Percentiles rank a stretch among this genome's conserved stretches.
phyloP scores from a whole-genome alignment of 2,113 vertebrate species.

The Egretta garzetta region DNA sequence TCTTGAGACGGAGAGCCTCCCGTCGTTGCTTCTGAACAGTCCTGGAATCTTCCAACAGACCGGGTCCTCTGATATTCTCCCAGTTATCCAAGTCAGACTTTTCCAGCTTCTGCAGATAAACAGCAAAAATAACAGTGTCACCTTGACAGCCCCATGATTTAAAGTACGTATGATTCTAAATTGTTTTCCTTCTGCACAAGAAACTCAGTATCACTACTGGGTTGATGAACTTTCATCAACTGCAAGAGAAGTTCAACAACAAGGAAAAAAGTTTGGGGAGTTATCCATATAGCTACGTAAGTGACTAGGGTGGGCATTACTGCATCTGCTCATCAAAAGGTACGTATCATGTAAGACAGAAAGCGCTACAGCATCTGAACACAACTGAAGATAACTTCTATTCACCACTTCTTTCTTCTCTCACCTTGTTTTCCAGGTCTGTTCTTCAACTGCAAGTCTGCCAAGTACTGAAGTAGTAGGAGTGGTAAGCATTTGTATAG shows the following conservation, averaged over 20 bases:
- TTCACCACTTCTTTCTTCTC: neutral
- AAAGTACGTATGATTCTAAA: neutral
- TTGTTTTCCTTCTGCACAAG: neutral
- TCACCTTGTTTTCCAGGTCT: neutral
- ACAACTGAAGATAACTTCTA: neutral
- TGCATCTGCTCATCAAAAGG: neutral
- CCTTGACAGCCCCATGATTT: neutral
- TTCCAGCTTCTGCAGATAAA: conserved; percentile 84
- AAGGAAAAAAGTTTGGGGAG: neutral
- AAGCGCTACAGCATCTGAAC: neutral
- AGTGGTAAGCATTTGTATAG: neutral
- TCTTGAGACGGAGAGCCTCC: conserved; percentile 55
- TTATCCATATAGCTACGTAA: neutral
- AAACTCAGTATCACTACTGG: neutral
- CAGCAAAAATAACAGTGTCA: conserved; percentile 44
- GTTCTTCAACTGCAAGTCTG: neutral
- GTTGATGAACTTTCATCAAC: neutral
- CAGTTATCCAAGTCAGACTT: conserved; percentile 82
- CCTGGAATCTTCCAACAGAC: conserved; percentile 91
- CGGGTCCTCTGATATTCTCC: conserved; percentile 94
- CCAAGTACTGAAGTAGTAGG: neutral
- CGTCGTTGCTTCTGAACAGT: conserved; percentile 80
- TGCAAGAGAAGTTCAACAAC: neutral
- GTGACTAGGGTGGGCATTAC: neutral
- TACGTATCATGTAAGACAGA: neutral